Evolutionary conservation across 2,797 vertebrate genomes (phyloP), one percentile per base, ranked within the genome.

Genomic region (Smutsia temminckii): DNA sequence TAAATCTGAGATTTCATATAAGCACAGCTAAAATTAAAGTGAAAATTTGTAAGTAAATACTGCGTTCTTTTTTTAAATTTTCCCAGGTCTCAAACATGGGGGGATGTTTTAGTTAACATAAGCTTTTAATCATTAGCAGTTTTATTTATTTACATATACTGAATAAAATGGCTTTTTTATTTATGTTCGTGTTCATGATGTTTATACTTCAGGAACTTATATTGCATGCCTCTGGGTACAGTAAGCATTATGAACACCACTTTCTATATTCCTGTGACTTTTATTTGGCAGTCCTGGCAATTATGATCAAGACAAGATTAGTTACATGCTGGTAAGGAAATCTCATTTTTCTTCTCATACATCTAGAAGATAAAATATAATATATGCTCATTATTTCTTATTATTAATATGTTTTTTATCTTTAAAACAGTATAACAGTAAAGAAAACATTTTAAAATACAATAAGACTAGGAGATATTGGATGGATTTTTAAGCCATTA

Each of bases 1-100:
- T 99, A 98, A 98, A 98, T 85, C 74, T n/a, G 57, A 74, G 77
- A 87, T 96, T 81, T 79, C 94, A 20, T 84, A n/a, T 23, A 88
- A 90, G 9, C 5, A 10, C 49, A 40, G 59, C 95, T 87, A 51
- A 20, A 81, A 90, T 57, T 42, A 74, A 78, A 64, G 25, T 77
- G 61, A 55, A 63, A 71, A 63, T 75, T 85, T 10, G 81, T 40
- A 66, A 46, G 14, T 14, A 61, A 84, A 37, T 49, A 17, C 25
- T 77, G 49, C 64, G 59, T 74, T 49, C 79, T 40, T 86, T 92
- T 49, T 83, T 0, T 86, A 5, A 34, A 27, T 40, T 72, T 88
- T 91, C 32, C n/a, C 21, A 87, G 25, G 16, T 83, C 51, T 84
- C 53, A 57, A 27, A 68, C 17, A 17, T 32, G 32, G 85, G 71